phyloP scores from a whole-genome alignment of 2,113 vertebrate genomes.

The Lasiurus cinereus region DNA sequence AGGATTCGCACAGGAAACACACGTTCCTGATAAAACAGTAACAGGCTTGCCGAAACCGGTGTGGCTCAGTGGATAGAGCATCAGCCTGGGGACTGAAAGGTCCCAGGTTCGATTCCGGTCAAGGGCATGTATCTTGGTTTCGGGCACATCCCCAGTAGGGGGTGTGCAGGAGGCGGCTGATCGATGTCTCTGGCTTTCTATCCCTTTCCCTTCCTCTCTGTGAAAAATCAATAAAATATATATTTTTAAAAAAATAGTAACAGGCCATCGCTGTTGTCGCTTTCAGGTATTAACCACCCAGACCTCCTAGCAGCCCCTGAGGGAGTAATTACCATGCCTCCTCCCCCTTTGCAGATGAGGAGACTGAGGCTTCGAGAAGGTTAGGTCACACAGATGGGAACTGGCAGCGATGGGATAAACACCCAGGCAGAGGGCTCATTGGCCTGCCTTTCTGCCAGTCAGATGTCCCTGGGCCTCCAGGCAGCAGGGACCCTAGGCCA shows the following conservation, averaged over 20 bases:
- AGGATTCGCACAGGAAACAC: not conserved
- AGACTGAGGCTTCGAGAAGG: not conserved
- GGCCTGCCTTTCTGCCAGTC: not conserved
- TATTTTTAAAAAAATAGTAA: not conserved
- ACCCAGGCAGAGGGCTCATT: too few relatives aligned
- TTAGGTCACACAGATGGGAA: not conserved
- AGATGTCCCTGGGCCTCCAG: not conserved
- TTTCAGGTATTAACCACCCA: not conserved
- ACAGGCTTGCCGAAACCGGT: not conserved
- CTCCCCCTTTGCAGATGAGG: not conserved
- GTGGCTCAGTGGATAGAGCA: too few relatives aligned
- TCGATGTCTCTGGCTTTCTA: too few relatives aligned
- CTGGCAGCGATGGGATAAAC: not conserved
- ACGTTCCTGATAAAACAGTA: not conserved
- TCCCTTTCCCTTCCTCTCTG: too few relatives aligned
- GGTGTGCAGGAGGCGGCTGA: too few relatives aligned
- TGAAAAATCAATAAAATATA: too few relatives aligned
- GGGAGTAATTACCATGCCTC: not conserved
- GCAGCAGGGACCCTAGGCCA: not conserved
- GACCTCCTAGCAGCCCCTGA: not conserved
- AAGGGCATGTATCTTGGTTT: too few relatives aligned
- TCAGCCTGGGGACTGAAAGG: too few relatives aligned
- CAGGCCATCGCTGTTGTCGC: not conserved
- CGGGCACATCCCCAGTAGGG: too few relatives aligned
- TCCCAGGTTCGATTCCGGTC: too few relatives aligned